Conservation (phyloP, 2,113 vertebrate genomes). For the Chauna torquata region DNA sequence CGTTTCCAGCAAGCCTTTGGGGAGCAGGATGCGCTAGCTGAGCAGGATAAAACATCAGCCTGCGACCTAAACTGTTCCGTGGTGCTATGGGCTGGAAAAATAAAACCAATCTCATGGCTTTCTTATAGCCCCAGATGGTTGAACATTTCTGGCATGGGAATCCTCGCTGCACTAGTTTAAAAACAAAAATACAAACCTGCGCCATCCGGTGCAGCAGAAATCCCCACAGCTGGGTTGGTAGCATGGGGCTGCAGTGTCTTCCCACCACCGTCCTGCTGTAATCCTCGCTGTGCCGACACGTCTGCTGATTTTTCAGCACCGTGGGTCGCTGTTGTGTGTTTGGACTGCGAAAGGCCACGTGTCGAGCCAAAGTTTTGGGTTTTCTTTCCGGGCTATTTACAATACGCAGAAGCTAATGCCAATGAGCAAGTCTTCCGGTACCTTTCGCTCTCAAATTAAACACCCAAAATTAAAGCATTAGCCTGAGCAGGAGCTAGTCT, state of each 20-base stretch:
- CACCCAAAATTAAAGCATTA: neutral
- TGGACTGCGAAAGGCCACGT: accelerated
- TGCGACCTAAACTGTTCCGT: too few species aligned
- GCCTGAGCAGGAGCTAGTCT: neutral
- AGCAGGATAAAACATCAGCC: neutral
- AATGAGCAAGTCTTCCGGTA: neutral
- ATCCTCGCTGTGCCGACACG: accelerated
- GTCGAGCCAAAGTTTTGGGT: neutral
- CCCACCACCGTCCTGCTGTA: accelerated
- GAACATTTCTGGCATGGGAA: accelerated
- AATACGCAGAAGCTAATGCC: neutral
- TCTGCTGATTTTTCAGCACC: neutral
- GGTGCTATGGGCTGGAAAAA: neutral
- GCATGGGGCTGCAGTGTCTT: neutral
- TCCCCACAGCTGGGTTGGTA: accelerated
- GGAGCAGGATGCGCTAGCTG: neutral
- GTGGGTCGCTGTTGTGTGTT: neutral
- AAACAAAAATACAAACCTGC: neutral
- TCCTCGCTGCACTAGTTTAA: neutral
- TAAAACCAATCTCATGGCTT: too few species aligned
- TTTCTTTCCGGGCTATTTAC: neutral
- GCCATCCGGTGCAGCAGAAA: accelerated
- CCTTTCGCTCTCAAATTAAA: neutral
- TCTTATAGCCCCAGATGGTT: accelerated
- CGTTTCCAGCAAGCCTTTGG: accelerated